Evolutionary conservation across 2,888 invertebrate genomes (phyloP), one percentile per base, ranked within the genome.

Genomic region (Stenichneumon culpator): DNA sequence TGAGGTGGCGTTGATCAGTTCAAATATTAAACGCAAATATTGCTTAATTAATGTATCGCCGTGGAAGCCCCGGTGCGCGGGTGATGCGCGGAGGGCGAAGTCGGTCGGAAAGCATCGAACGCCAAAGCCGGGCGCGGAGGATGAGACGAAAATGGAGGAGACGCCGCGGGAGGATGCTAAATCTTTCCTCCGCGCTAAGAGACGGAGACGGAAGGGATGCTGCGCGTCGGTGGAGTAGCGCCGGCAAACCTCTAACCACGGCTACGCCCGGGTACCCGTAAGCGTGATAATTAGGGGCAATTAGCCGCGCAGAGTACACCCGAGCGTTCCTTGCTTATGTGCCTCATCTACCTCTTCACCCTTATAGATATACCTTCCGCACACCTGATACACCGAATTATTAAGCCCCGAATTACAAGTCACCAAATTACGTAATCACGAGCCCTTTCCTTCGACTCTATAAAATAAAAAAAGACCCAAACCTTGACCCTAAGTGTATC

Each of bases 21-120:
- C 91, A 92, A 93, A 93, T 92, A 92, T 93, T 93, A 93, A 93
- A 92, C 89, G 90, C 91, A 92, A 93, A 93, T 93, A 92, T 92
- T 92, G 92, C 91, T 93, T 91, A 92, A 93, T 93, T 93, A 92
- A 92, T 91, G 86, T 79, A 80, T 75, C 79, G 74, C 28, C 32
- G 54, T 70, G 65, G 22, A 68, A 54, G 68, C 44, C 57, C 50
- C 63, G 60, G 74, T 36, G 67, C 57, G 60, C 65, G 63, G 63
- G 69, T 44, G 65, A 65, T 69, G 69, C 77, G 69, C 74, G 75
- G 65, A 77, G 80, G 84, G 25, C 82, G 72, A 67, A 74, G 73
- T 84, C 68, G 69, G 28, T 70, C 74, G 82, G 78, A 81, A 74
- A 74, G 82, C 75, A 82, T 85, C 80, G 67, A 83, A 73, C 36